Base-by-base conservation (phyloP, 2,888 invertebrate species). In the Melanostoma mellinum region DNA sequence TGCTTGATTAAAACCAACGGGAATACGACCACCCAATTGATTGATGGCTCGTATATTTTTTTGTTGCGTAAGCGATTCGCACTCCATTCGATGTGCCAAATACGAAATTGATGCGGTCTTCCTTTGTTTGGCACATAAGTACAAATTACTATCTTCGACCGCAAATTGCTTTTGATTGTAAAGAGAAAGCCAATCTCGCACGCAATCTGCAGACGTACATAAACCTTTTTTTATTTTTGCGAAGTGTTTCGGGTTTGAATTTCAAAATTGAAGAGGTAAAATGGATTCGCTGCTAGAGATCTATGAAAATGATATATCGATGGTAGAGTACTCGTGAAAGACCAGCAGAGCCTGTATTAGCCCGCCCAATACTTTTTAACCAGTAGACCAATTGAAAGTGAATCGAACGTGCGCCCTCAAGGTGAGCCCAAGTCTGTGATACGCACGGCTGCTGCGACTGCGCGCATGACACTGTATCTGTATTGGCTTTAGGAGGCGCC, bases 331-430 rank as follows among this genome's bases (percentile, higher is more conserved):
- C 56, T 77, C 68, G 52, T 72, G 68, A 77, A 56, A 42, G 20
- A n/a, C 48, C 46, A 33, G 40, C 50, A 32, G 30, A 42, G 36
- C 42, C 32, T 38, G 42, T 35, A 33, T 44, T 32, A 32, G n/a
- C 20, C 38, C 38, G 20, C 63, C 50, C 63, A 63, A 32, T 10
- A 1, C 35, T 32, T 3, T 6, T 10, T 33, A 33, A 6, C 40
- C 4, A 30, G 20, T 38, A 46, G 33, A 75, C 65, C 71, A 55
- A 78, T 78, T 69, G 82, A 82, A 82, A 82, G 82, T 82, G 82
- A 82, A 82, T 78, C 78, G 68, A 82, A 73, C 53, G 56, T 77
- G 73, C 20, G 20, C 82, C 82, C 82, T 77, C 82, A 74, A 78
- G 78, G 82, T 69, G 63, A 82, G 55, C n/a, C 44, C 58, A 50